phyloP scores from a whole-genome alignment of 2,797 vertebrate genomes.

The Myoxocephalus aenaeus region DNA sequence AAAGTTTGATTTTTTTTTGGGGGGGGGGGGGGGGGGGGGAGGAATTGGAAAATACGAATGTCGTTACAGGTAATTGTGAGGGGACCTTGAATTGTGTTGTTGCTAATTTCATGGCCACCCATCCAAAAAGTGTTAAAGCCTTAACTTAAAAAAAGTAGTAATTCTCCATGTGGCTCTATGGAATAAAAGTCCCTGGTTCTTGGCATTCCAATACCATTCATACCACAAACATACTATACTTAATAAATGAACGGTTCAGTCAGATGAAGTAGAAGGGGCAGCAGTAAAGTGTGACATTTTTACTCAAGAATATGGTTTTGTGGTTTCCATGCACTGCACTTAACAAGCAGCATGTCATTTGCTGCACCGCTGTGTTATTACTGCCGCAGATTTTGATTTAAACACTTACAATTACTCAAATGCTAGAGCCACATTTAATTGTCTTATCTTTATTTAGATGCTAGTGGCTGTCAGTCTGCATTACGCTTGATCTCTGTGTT shows the following conservation, averaged over 20 bases:
- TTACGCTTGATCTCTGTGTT: conserved; percentile 12
- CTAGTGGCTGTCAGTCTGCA: conserved; percentile 1
- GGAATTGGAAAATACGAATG: background rate
- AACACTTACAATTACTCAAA: background rate
- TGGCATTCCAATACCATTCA: background rate
- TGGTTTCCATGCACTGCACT: background rate
- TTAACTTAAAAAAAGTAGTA: too few relatives aligned
- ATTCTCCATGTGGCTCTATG: background rate
- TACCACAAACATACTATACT: background rate
- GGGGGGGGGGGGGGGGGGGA: too few relatives aligned
- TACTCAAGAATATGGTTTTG: background rate
- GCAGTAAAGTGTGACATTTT: background rate
- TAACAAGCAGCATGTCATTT: background rate
- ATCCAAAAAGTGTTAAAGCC: too few relatives aligned
- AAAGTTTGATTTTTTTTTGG: too few relatives aligned
- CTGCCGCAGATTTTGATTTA: conserved; percentile 7
- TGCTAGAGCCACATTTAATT: background rate
- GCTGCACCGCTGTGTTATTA: background rate
- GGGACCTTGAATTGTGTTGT: background rate
- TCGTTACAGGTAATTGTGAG: background rate
- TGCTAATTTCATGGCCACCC: too few relatives aligned
- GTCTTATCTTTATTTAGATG: background rate
- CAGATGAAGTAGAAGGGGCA: background rate
- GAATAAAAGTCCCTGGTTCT: background rate
- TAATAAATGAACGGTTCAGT: background rate